Evolutionary conservation across 2,113 vertebrate species (phyloP).

Genomic region (Limanda limanda): DNA sequence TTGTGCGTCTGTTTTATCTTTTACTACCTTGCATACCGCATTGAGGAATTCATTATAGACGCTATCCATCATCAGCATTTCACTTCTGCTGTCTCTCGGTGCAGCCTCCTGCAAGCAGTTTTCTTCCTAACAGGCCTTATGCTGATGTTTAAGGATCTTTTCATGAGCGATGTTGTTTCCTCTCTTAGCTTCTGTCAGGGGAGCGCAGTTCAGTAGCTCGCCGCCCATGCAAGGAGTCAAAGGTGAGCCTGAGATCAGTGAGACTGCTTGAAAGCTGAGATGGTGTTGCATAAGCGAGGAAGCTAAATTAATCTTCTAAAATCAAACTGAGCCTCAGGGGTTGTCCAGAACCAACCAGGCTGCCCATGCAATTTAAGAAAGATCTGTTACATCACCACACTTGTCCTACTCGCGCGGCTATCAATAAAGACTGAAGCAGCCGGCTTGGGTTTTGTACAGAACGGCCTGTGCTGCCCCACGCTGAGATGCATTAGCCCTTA

Average conservation of each 20-base stretch:
- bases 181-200: conserved; percentile 55
- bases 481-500: conserved; percentile 26
- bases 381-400: conserved; percentile 73
- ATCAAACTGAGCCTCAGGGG: conserved; percentile 73
- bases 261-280: conserved; percentile 73
- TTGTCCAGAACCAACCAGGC: conserved; percentile 72
- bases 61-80: neutral
- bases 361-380: conserved; percentile 71
- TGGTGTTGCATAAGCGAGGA: conserved; percentile 72
- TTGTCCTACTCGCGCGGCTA: conserved; percentile 47
- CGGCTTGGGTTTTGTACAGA: conserved; percentile 49
- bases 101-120: conserved; percentile 16
- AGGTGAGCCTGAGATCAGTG: conserved; percentile 69
- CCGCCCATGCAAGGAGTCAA: conserved; percentile 74
- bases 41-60: conserved; percentile 34
- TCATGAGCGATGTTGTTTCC: conserved; percentile 44
- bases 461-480: conserved; percentile 29
- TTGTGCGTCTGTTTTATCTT: conserved; percentile 27
- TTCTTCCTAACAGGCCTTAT: conserved; percentile 39
- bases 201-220: conserved; percentile 62
- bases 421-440: conserved; percentile 66
- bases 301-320: conserved; percentile 77
- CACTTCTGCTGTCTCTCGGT: conserved; percentile 3
- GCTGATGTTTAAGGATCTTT: conserved; percentile 53
- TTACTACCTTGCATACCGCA: conserved; percentile 25